Evolutionary conservation across 2,888 invertebrate species (phyloP), one percentile per base, ranked within the genome.

Genomic region (Diaprepes abbreviatus): DNA sequence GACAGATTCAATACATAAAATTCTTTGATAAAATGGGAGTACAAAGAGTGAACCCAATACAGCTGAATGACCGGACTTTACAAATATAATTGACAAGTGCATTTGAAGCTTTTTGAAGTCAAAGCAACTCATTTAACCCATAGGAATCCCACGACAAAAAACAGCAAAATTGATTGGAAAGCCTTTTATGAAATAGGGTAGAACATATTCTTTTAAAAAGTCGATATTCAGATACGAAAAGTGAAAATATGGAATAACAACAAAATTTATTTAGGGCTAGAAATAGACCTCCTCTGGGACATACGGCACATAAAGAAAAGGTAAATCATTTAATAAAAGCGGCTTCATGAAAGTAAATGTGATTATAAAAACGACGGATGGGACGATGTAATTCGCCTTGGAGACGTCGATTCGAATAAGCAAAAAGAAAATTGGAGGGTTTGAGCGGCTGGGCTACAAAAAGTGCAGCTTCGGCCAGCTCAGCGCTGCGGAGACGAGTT

Each of bases 401-500:
- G 74, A 75, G 76, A 75, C 76, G 77, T 76, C 78, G 74, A 77
- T 77, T 74, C 74, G 73, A 74, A 74, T 68, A 72, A 71, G 75
- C 77, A 77, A 78, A 78, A 78, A 76, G 78, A 77, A 78, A 78
- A 78, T 77, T 77, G 77, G n/a, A 75, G 76, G 76, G 67, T 67
- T 66, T 76, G 60, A 50, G 60, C 57, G 50, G 36, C 36, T 54
- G 38, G 31, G 36, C 21, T 40, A 43, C 65, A 70, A 70, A 70
- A 70, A 70, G 19, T 43, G 48, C 59, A 70, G 60, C 31, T 43
- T 33, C 40, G 69, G 59, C 64, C 45, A 69, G 63, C 57, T 59
- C 52, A 58, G 69, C 69, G 43, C 45, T 50, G 57, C 58, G 35
- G 38, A 64, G 65, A 64, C 57, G 59, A 57, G 28, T 50, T 35